These are phyloP conservation scores for Neomicropteryx cornuta DNA, from an alignment of 1,140 invertebrate genomes.

Conservation along the genomic window DNA sequence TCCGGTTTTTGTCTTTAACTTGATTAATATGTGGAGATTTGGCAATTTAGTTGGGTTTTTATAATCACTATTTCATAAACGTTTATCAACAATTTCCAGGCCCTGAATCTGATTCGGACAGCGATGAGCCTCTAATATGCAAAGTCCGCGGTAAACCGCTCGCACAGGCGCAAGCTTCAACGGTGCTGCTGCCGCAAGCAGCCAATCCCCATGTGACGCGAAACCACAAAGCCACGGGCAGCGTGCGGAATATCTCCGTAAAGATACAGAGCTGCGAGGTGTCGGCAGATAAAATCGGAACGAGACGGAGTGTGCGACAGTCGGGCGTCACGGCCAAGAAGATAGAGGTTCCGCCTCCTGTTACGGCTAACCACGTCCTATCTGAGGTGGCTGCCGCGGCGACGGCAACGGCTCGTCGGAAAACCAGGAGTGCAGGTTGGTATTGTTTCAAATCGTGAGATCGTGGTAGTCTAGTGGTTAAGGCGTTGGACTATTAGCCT, in stretches of 20 bases:
- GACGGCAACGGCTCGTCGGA: constrained; percentile 31
- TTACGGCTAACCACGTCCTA: constrained; percentile 9
- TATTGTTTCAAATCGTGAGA: constrained; percentile 4
- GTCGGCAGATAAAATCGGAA: constrained; percentile 26
- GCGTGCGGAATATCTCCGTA: constrained; percentile 8
- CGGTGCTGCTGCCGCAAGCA: constrained; percentile 11
- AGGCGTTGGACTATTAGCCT: background rate
- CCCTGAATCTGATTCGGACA: constrained; percentile 55
- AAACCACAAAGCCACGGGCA: constrained; percentile 13
- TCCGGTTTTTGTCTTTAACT: too few species aligned
- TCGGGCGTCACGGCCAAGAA: constrained; percentile 9
- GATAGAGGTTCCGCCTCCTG: constrained; percentile 2
- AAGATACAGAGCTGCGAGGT: constrained; percentile 10
- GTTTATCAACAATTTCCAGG: too few species aligned
- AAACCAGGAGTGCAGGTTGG: constrained; percentile 54
- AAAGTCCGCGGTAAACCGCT: constrained; percentile 45
- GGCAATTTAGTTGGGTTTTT: too few species aligned
- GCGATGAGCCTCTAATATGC: constrained; percentile 66
- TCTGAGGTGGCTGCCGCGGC: constrained; percentile 14
- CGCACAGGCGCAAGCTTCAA: background rate
- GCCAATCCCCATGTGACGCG: constrained; percentile 13
- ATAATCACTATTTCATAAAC: too few species aligned
- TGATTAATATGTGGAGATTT: too few species aligned
- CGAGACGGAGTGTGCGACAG: constrained; percentile 30
- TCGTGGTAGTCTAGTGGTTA: background rate